Conservation (phyloP, 2,888 invertebrate species). For the Lamellibrachia satsuma region DNA sequence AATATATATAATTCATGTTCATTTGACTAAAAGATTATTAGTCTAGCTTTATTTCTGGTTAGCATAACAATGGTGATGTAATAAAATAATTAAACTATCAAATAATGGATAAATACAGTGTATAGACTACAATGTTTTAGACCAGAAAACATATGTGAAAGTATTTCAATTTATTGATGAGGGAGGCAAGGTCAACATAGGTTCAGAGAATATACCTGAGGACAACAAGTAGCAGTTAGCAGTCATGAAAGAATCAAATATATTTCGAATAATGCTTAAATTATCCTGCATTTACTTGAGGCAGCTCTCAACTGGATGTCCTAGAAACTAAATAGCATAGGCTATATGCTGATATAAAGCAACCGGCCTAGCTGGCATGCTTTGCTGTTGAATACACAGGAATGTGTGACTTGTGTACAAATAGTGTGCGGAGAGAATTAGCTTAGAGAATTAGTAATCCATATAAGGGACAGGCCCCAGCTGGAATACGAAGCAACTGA, state of each 20-base stretch:
- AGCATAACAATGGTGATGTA: no score
- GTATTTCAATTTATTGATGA: not conserved
- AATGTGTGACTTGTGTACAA: not conserved
- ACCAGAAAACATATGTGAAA: not conserved
- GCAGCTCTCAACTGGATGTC: not conserved
- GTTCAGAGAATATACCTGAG: not conserved
- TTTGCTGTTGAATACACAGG: not conserved
- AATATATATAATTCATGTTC: no score
- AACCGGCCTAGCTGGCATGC: not conserved
- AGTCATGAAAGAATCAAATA: not conserved
- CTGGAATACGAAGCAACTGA: not conserved
- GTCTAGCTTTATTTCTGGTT: no score
- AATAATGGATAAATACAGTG: no score
- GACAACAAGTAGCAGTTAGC: not conserved
- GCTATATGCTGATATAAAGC: not conserved
- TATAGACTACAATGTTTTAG: no score
- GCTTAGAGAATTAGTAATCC: not conserved
- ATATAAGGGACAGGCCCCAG: not conserved
- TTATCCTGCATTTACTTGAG: not conserved
- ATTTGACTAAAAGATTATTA: no score
- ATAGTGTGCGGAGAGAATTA: not conserved
- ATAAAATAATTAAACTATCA: no score
- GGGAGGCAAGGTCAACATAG: not conserved
- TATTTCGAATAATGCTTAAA: not conserved
- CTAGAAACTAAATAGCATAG: not conserved